Evolutionary conservation across 2,113 vertebrate species (phyloP).

Genomic region (Psammodynastes pulverulentus): DNA sequence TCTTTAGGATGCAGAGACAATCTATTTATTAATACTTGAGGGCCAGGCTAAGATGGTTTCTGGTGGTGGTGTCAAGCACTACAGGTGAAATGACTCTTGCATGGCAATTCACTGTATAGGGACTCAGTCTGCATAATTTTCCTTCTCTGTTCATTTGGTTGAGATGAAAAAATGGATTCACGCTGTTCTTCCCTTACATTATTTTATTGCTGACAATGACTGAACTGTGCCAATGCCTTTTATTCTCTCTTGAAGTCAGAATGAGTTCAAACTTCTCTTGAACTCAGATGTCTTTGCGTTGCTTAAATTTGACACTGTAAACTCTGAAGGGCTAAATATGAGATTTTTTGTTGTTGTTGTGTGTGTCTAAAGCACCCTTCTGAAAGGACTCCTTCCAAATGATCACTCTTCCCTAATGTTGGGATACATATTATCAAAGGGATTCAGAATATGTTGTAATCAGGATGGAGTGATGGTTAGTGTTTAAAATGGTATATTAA

Average conservation of each 20-base stretch:
- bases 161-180: background rate
- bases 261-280: background rate
- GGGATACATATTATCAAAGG: background rate
- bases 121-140: background rate
- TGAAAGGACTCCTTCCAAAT: background rate
- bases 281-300: background rate
- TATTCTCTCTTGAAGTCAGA: background rate
- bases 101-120: background rate
- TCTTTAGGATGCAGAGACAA: background rate
- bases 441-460: background rate
- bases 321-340: background rate
- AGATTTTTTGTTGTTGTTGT: background rate
- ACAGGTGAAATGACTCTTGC: background rate
- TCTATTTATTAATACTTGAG: background rate
- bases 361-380: background rate
- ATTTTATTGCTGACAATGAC: background rate
- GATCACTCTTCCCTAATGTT: background rate
- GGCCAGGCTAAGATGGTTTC: background rate
- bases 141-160: background rate
- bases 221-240: background rate
- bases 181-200: background rate
- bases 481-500: background rate
- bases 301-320: background rate
- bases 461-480: background rate
- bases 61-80: background rate